Base-by-base conservation (phyloP, 53 echinoderm and acorn worm species). In the Temnopleurus reevesii region DNA sequence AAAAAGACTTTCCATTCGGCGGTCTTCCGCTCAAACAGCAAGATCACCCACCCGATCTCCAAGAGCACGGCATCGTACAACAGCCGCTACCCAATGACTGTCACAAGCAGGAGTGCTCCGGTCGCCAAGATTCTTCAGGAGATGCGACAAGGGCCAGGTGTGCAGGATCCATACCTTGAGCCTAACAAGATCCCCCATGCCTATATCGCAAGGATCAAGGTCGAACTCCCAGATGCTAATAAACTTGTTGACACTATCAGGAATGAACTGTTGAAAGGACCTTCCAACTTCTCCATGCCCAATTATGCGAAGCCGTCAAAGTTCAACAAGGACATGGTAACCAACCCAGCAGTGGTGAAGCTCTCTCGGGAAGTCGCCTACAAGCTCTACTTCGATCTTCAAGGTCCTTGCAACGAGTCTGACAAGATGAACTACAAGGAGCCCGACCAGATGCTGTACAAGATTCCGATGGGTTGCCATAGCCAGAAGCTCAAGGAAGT, bases 361-460 rank as follows among this genome's bases (percentile, higher is more conserved):
- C n/a, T 87, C 33, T 87, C 88, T 31, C 46, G 88, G 53, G 88
- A 87, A 54, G 88, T 87, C 19, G 88, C 88, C 3, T 87, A 66
- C 66, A 87, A 87, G 71, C 88, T 87, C 25, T 87, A 87, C 71
- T 87, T 87, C 66, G 88, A 87, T 66, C 71, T 87, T 17, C 88
- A 87, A 23, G 88, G 88, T 17, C 88, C 88, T 21, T 87, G 88
- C 53, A 87, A 87, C 18, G 88, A 87, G 34, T 66, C 88, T 1
- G 88, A 87, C 71, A 87, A 87, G 88, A 66, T 87, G 88, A 87
- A 87, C 71, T 87, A 87, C 88, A 87, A 66, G 19, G 71, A 66
- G 21, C 58, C 85, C 12, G 85, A 85, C 10, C n/a, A 87, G 51
- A 31, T 66, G 9, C 65, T 51, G 2, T 87, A 66, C 64, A 87